Base-by-base conservation (phyloP, 2,888 invertebrate species). In the Petrolisthes manimaculis region DNA sequence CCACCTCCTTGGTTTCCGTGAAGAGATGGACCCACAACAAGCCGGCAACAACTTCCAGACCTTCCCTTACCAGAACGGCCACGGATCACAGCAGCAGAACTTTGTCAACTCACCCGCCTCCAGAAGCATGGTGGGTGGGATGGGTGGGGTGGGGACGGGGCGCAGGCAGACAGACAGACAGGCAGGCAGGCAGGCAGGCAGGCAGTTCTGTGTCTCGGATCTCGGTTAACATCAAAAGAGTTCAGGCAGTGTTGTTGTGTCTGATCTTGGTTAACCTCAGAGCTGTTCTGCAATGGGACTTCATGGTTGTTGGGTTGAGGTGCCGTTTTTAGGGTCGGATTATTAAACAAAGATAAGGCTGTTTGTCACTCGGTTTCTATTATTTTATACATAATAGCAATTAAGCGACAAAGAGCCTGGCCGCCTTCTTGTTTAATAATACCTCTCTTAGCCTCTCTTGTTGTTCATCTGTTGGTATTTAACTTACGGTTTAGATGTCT, bases 1-100 rank as follows among this genome's bases (percentile, higher is more conserved):
- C 96, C 98, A 98, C 93, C 95, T 97, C 92, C 95, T 97, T 88
- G 97, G 97, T 92, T 97, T 97, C 96, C 96, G 97, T 92, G 97
- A 97, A 93, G 97, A 97, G 95, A 97, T 97, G 97, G 97, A 97
- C 79, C 89, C 91, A 12, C 85, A 88, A 56, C 86, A 86, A 53
- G 88, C 87, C 5, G 89, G 90, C 54, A 88, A 89, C 89, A 91
- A 97, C 94, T 97, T 97, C 95, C 95, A 97, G 94, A 96, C 97
- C 92, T 96, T 96, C 94, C 96, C 96, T 1, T 97, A 97, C 93
- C 96, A 90, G 84, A 89, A 88, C 56, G 90, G 88, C 81, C 90
- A 90, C 54, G 90, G 90, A n/a, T 89, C 88, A 18, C 88, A 88
- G 75, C 86, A 86, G 55, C 89, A 89, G 37, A 87, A 89, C 86